Evolutionary conservation across 2,888 invertebrate species (phyloP).

Genomic region (Ptychoptera albimana): DNA sequence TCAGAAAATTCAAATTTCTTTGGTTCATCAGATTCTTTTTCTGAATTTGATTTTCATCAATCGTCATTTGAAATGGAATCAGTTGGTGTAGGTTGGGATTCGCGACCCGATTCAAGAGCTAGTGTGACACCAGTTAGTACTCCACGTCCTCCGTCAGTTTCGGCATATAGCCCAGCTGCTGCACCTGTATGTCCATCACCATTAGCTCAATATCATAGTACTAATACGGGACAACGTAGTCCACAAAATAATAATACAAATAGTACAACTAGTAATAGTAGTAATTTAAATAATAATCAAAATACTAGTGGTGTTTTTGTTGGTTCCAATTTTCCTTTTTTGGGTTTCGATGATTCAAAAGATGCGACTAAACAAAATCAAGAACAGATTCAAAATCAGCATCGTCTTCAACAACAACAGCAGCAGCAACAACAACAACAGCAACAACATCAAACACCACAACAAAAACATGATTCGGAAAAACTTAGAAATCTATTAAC

Average conservation of each 20-base stretch:
- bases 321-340: conserved; percentile 13
- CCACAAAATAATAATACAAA: conserved; percentile 33
- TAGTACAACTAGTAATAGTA: conserved; percentile 15
- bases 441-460: conserved; percentile 12
- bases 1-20: conserved; percentile 32
- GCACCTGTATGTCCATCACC: conserved; percentile 33
- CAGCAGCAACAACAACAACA: conserved; percentile 30
- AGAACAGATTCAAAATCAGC: conserved; percentile 28
- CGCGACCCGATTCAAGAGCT: conserved; percentile 47
- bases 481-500: conserved; percentile 34
- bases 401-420: conserved; percentile 28
- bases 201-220: conserved; percentile 33
- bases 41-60: conserved; percentile 47
- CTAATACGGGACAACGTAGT: conserved; percentile 27
- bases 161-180: conserved; percentile 34
- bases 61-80: conserved; percentile 42
- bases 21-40: conserved; percentile 36
- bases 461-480: conserved; percentile 31
- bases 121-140: conserved; percentile 44
- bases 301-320: conserved; percentile 13
- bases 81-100: conserved; percentile 21
- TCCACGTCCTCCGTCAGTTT: conserved; percentile 45
- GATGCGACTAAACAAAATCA: conserved; percentile 8
- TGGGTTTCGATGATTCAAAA: conserved; percentile 13
- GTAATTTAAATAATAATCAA: conserved; percentile 15